Evolutionary conservation across 2,113 vertebrate genomes (phyloP), one percentile per base, ranked within the genome.

Genomic region (Lontra canadensis): DNA sequence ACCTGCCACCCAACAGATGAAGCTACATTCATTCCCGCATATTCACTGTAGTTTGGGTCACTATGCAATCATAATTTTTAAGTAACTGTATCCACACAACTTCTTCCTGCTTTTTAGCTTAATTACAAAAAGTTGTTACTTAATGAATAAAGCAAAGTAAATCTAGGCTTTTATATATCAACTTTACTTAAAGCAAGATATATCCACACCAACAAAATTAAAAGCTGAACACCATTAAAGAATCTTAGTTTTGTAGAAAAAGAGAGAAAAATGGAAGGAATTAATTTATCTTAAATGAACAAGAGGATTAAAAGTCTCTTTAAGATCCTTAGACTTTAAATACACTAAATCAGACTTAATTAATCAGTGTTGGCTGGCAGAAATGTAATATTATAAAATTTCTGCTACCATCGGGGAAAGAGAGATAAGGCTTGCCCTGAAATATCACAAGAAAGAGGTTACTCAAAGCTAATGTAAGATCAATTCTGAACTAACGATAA

Each of bases 401-500:
- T 76, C 82, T 79, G 44, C 61, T 85, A 79, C 78, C 17, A 69
- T 61, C 17, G 73, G 29, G 59, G 12, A 88, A 63, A 57, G 36
- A 69, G 47, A 96, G 94, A 87, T 87, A 63, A 94, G 82, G 21
- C 63, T 78, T 78, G 18, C n/a, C 71, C 88, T 36, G 26, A 4
- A 4, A 36, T 39, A 91, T 93, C 80, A 63, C 9, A 1, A 97
- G 86, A 91, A 90, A 78, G 86, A 47, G 94, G 82, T 71, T 91
- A 87, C 31, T 63, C n/a, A 52, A 88, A 97, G 47, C 63, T 95
- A 95, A 97, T 71, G 20, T 81, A 80, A 52, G 47, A 57, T 74
- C 44, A 90, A 87, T 94, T 96, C 95, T 94, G 91, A 97, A 95
- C 74, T 93, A 95, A 92, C 82, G 86, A 95, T 71, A 71, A 93